Percentiles rank a stretch among this genome's conserved stretches.
phyloP scores from a whole-genome alignment of 2,113 vertebrate species.

The Pseudorectes ferrugineus region DNA sequence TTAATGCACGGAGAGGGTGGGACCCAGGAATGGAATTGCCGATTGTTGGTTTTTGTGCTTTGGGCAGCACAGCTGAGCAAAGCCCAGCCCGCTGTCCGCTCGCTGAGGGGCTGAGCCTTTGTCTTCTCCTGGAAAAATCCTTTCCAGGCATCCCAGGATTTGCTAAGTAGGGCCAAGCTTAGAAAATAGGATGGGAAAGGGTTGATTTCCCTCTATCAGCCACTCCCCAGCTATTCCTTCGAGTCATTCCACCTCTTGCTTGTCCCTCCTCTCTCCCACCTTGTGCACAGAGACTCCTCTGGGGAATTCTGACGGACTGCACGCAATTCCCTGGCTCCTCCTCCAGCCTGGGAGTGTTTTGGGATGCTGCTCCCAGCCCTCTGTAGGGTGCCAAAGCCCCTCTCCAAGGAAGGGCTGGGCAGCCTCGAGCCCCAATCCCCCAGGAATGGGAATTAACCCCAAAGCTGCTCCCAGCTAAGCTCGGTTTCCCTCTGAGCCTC shows the following conservation, averaged over 20 bases:
- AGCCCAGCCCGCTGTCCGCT: background rate
- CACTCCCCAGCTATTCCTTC: background rate
- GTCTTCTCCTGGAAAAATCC: slow-evolving; percentile 34
- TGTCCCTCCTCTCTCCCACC: background rate
- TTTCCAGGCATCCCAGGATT: background rate
- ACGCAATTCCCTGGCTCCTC: background rate
- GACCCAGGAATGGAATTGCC: background rate
- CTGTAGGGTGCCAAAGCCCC: fast-evolving
- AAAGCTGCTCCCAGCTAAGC: background rate
- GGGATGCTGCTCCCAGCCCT: fast-evolving
- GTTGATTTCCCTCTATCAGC: background rate
- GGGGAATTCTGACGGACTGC: background rate
- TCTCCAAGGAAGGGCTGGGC: fast-evolving
- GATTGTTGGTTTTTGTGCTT: slow-evolving; percentile 21
- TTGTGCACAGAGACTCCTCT: background rate
- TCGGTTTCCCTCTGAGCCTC: background rate
- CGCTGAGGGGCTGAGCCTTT: background rate
- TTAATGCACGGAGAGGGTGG: background rate
- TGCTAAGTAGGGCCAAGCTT: background rate
- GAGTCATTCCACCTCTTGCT: background rate
- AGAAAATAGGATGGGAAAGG: background rate
- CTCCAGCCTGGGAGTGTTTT: background rate
- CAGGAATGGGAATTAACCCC: background rate
- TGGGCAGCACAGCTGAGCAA: slow-evolving; percentile 22
- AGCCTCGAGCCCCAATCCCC: background rate